Conservation (phyloP, 2,113 vertebrate genomes). For the Pongo abelii region DNA sequence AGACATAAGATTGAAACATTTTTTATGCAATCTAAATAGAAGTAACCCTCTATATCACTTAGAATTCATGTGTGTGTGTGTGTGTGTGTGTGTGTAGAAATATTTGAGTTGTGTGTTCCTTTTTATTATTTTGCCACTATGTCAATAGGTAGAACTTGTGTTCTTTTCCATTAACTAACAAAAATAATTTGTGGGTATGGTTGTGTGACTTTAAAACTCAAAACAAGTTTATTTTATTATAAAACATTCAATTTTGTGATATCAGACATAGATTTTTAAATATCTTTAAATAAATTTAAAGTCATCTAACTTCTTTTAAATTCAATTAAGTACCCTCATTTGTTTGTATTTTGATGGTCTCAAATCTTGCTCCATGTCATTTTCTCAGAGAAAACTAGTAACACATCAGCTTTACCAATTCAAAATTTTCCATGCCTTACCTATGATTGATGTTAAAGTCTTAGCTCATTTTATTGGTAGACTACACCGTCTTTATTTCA, state of each 20-base stretch:
- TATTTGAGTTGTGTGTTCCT: neutral
- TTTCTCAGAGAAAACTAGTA: slow-evolving; percentile 14
- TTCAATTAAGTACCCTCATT: neutral
- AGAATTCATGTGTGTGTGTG: neutral
- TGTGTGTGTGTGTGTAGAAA: neutral
- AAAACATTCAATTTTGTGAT: neutral
- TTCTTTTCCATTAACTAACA: neutral
- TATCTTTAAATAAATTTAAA: neutral
- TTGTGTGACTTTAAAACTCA: neutral
- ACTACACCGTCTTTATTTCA: neutral
- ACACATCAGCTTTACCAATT: neutral
- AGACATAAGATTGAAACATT: neutral
- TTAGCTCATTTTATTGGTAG: neutral
- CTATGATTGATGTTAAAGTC: neutral
- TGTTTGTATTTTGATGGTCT: neutral
- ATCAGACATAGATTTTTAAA: neutral
- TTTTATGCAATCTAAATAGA: neutral
- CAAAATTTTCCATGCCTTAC: too few species aligned
- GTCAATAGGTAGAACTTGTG: neutral
- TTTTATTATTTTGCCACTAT: neutral
- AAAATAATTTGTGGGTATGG: neutral
- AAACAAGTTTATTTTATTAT: neutral
- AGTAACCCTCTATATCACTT: neutral
- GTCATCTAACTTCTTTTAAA: neutral
- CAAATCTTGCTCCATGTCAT: neutral